A percentile compares a stretch with the other conserved stretches of the same genome.
Conservation (phyloP, 2,797 vertebrate species). For the Acrocephalus scirpaceus region DNA sequence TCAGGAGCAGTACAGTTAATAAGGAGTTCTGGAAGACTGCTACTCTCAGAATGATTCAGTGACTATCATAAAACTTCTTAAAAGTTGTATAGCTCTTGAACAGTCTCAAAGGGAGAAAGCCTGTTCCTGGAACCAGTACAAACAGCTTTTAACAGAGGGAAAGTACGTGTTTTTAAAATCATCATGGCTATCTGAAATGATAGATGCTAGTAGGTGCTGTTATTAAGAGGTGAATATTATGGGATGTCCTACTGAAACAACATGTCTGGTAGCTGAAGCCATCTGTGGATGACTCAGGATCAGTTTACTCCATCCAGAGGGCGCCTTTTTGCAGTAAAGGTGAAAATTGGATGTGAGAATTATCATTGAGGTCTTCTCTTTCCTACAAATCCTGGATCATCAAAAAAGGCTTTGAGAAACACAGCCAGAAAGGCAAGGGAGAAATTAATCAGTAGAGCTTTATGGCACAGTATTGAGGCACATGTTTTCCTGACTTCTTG, state of each 20-base stretch:
- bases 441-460: neutral
- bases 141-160: neutral
- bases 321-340: neutral
- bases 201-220: neutral
- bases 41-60: neutral
- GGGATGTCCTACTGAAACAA: neutral
- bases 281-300: neutral
- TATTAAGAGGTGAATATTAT: neutral
- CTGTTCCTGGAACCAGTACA: neutral
- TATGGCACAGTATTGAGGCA: neutral
- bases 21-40: neutral
- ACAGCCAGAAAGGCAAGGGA: neutral
- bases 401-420: neutral
- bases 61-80: neutral
- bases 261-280: neutral
- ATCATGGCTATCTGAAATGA: neutral
- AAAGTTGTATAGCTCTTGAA: neutral
- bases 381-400: neutral
- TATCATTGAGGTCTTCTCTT: neutral
- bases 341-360: neutral
- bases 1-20: constrained; percentile 18
- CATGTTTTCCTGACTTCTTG: neutral
- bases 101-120: neutral
- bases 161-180: neutral
- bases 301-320: neutral